phyloP scores from a whole-genome alignment of 2,113 vertebrate genomes.

The Otolemur garnettii region DNA sequence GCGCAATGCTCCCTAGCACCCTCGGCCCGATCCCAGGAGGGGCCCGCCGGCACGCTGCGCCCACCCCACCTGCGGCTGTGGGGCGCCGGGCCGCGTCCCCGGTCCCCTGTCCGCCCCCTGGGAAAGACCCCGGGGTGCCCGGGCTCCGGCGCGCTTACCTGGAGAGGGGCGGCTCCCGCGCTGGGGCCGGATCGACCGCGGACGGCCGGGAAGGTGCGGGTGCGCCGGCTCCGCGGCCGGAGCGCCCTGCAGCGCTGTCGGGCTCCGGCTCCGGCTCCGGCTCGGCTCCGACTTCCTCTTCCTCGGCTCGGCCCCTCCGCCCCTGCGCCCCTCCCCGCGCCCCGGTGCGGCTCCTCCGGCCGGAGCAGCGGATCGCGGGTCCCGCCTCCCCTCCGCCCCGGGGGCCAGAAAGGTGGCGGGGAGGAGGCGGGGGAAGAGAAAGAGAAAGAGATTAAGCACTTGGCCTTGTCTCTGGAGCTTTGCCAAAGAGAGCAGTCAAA shows the following conservation, averaged over 20 bases:
- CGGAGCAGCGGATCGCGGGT: neutral
- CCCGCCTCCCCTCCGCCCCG: slow-evolving; percentile 55
- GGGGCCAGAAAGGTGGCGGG: slow-evolving; percentile 34
- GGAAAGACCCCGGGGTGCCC: neutral
- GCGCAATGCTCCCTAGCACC: neutral
- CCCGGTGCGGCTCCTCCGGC: neutral
- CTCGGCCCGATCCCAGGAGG: neutral
- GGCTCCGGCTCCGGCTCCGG: neutral
- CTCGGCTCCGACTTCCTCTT: slow-evolving; percentile 80
- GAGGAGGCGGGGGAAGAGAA: neutral
- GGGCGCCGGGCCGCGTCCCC: neutral
- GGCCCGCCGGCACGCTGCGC: neutral
- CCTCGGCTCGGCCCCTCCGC: slow-evolving; percentile 60
- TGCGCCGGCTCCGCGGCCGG: slow-evolving; percentile 41
- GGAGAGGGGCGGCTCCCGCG: slow-evolving; percentile 27
- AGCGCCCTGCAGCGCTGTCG: slow-evolving; percentile 51
- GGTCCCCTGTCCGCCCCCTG: neutral
- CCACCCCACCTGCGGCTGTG: slow-evolving; percentile 55
- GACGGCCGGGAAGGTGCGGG: neutral
- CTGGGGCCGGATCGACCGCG: neutral
- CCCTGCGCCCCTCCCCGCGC: slow-evolving; percentile 68
- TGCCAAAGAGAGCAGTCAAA: slow-evolving; percentile 84
- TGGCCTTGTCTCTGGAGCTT: slow-evolving; percentile 80
- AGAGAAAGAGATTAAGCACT: slow-evolving; percentile 56
- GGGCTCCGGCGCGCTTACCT: slow-evolving; percentile 48